A percentile compares a stretch with the other conserved stretches of the same genome.
Evolutionary conservation across 1,140 invertebrate genomes (phyloP).

Genomic region (Heliconius himera): DNA sequence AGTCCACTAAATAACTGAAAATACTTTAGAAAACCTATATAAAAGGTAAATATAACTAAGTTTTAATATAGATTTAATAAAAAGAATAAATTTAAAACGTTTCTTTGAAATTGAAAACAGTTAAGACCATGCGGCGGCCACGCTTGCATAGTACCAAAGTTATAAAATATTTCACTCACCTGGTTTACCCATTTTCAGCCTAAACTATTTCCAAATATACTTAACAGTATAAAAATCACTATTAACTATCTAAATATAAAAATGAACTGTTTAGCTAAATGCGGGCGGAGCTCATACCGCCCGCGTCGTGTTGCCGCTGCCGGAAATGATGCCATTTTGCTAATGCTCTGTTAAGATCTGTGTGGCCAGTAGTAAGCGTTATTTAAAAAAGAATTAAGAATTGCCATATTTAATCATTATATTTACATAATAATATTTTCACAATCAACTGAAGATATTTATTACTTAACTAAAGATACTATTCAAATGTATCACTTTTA

Average conservation of each 20-base stretch:
- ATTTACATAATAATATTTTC: background rate
- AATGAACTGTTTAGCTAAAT: conserved; percentile 57
- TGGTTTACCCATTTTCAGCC: conserved; percentile 65
- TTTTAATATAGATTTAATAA: background rate
- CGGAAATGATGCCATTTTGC: conserved; percentile 72
- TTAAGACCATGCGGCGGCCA: conserved; percentile 48
- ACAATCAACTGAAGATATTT: background rate
- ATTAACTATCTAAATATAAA: conserved; percentile 62
- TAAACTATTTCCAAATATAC: conserved; percentile 22
- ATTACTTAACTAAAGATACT: too few species aligned
- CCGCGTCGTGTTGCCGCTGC: conserved; percentile 57
- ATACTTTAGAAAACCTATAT: background rate
- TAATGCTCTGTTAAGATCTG: background rate
- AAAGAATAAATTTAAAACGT: background rate
- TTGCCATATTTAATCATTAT: background rate
- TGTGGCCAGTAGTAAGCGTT: conserved; percentile 12
- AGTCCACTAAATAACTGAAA: background rate
- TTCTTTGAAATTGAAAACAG: background rate
- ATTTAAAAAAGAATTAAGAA: conserved; percentile 35
- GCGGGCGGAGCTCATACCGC: conserved; percentile 54
- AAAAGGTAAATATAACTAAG: background rate
- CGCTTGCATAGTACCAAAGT: conserved; percentile 14
- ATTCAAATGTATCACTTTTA: too few species aligned
- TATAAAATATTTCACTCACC: conserved; percentile 53
- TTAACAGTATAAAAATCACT: conserved; percentile 34